Evolutionary conservation across 2,888 invertebrate genomes (phyloP).

Genomic region (Caenorhabditis plicata): DNA sequence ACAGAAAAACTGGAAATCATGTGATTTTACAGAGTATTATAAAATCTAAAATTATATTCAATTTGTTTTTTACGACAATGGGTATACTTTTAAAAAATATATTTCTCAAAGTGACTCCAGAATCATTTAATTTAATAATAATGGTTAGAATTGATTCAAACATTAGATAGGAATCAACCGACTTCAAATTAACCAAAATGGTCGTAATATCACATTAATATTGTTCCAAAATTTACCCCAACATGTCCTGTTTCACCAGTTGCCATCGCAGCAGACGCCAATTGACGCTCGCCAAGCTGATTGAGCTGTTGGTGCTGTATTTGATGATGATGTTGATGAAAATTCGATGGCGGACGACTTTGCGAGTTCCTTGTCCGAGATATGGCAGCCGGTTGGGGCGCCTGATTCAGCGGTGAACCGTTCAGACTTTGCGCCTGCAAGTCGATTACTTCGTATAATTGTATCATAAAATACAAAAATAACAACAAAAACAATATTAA

Average conservation of each 20-base stretch:
- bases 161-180: not conserved
- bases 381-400: too few species aligned
- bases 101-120: too few species aligned
- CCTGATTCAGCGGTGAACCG: constrained; percentile 30
- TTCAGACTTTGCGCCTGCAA: constrained; percentile 30
- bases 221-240: constrained; percentile 15
- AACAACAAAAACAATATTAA: not conserved
- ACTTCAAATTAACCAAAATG: constrained; percentile 8
- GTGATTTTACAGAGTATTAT: too few species aligned
- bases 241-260: constrained; percentile 35
- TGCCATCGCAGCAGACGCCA: too few species aligned
- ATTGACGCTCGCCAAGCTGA: constrained; percentile 18
- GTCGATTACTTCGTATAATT: too few species aligned
- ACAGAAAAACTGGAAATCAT: too few species aligned
- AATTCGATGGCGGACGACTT: constrained; percentile 6
- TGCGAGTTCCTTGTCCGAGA: not conserved
- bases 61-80: not conserved
- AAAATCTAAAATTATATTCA: not conserved
- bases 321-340: not conserved
- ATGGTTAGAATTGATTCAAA: not conserved
- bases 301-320: too few species aligned
- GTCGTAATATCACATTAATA: not conserved
- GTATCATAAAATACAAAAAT: not conserved
- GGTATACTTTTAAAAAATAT: not conserved
- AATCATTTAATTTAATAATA: too few species aligned